phyloP scores from a whole-genome alignment of 2,888 invertebrate species.

The Cheilosia vulpina region DNA sequence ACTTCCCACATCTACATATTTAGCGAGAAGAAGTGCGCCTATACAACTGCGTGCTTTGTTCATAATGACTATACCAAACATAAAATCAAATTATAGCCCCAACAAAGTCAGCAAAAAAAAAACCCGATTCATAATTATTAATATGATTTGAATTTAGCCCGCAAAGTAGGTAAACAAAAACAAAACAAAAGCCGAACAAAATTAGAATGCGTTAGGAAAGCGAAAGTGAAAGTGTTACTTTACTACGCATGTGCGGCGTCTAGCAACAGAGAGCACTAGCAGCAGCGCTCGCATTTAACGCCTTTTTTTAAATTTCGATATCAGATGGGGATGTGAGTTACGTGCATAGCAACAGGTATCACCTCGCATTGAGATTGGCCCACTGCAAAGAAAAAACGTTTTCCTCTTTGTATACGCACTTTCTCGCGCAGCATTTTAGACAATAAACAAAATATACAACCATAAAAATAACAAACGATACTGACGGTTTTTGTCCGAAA shows the following conservation, averaged over 20 bases:
- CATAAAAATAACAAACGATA: too few relatives aligned
- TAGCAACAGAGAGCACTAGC: background rate
- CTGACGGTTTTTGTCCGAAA: conserved; percentile 1
- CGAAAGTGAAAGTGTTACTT: conserved; percentile 55
- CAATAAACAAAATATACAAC: conserved; percentile 4
- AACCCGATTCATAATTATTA: conserved; percentile 24
- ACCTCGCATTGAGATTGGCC: conserved; percentile 19
- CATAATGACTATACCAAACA: conserved; percentile 13
- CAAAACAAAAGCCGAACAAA: conserved; percentile 23
- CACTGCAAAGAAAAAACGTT: conserved; percentile 8
- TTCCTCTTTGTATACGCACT: conserved; percentile 38
- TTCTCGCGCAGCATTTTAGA: conserved; percentile 20
- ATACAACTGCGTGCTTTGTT: background rate
- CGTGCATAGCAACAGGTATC: conserved; percentile 52
- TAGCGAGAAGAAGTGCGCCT: conserved; percentile 24
- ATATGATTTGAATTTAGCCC: conserved; percentile 7
- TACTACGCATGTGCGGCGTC: conserved; percentile 48
- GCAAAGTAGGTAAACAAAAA: conserved; percentile 17
- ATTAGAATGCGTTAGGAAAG: conserved; percentile 52
- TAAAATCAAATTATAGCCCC: conserved; percentile 11
- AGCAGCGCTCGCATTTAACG: conserved; percentile 7
- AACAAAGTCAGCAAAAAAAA: conserved; percentile 24
- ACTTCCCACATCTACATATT: conserved; percentile 32
- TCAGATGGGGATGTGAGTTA: conserved; percentile 32
- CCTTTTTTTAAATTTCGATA: conserved; percentile 34